phyloP scores from a whole-genome alignment of 1,140 invertebrate species.

The Cataglyphis hispanica region DNA sequence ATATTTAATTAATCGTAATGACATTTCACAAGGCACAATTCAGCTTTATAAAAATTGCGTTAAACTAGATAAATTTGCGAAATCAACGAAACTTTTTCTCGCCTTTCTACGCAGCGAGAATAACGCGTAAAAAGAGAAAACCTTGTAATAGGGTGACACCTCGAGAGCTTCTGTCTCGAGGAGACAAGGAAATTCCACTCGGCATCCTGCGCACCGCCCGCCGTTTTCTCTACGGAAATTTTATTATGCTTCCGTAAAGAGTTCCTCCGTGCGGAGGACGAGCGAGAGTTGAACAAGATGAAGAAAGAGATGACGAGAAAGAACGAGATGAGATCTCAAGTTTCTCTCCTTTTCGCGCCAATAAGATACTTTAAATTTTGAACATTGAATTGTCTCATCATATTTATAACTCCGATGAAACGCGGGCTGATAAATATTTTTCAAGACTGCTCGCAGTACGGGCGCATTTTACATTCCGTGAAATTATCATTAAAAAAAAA shows the following conservation, averaged over 20 bases:
- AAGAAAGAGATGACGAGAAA: constrained; percentile 9
- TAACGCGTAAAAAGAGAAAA: not conserved
- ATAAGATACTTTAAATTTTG: constrained; percentile 57
- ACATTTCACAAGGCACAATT: constrained; percentile 42
- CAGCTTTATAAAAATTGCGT: constrained; percentile 72
- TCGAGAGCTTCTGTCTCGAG: constrained; percentile 60
- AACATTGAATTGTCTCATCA: constrained; percentile 55
- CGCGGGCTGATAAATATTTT: constrained; percentile 30
- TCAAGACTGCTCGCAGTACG: not conserved
- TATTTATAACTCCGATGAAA: constrained; percentile 55
- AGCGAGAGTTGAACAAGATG: constrained; percentile 46
- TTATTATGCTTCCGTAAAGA: constrained; percentile 74
- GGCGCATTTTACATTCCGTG: constrained; percentile 25
- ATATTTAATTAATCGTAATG: constrained; percentile 68
- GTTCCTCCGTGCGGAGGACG: constrained; percentile 33
- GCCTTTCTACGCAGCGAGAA: not conserved
- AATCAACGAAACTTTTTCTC: constrained; percentile 71
- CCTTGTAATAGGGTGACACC: constrained; percentile 68
- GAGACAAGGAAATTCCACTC: constrained; percentile 76
- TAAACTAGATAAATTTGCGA: constrained; percentile 65
- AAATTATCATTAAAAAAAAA: constrained; percentile 65
- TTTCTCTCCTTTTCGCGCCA: constrained; percentile 9
- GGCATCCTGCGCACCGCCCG: constrained; percentile 71
- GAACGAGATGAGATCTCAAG: not conserved
- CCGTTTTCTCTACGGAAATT: constrained; percentile 74